Conservation (phyloP, 2,113 vertebrate genomes). For the Panthera tigris region DNA sequence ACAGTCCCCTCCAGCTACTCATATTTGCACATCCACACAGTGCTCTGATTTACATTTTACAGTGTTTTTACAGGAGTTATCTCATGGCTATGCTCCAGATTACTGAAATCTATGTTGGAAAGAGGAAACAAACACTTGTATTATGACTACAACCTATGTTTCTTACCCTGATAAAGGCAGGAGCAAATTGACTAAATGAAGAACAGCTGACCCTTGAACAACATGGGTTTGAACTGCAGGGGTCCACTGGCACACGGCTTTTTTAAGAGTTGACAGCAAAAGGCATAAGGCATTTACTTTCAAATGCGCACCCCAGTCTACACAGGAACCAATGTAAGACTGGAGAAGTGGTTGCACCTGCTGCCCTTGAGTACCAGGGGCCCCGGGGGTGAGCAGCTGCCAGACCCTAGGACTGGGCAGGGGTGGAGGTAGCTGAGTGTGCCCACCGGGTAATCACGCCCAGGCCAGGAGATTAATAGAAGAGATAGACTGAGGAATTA, state of each 20-base stretch:
- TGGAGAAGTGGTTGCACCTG: neutral
- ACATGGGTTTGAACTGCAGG: neutral
- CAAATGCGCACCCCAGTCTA: neutral
- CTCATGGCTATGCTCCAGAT: neutral
- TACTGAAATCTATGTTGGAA: neutral
- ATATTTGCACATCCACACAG: neutral
- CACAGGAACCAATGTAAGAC: neutral
- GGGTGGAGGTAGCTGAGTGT: neutral
- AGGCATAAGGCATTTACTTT: neutral
- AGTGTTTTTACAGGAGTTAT: neutral
- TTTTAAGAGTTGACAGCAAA: neutral
- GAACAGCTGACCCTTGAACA: neutral
- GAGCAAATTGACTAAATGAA: no score
- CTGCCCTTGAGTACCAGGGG: neutral
- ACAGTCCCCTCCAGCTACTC: neutral
- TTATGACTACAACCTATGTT: neutral
- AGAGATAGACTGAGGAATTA: neutral
- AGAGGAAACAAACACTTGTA: neutral
- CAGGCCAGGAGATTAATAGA: neutral
- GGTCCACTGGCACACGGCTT: accelerated
- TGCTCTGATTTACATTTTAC: neutral
- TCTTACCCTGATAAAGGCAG: neutral
- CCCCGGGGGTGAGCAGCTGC: neutral
- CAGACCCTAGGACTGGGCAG: neutral
- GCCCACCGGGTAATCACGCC: neutral